Conservation (phyloP, 1,140 invertebrate genomes). For the Matsumurasca onukii region DNA sequence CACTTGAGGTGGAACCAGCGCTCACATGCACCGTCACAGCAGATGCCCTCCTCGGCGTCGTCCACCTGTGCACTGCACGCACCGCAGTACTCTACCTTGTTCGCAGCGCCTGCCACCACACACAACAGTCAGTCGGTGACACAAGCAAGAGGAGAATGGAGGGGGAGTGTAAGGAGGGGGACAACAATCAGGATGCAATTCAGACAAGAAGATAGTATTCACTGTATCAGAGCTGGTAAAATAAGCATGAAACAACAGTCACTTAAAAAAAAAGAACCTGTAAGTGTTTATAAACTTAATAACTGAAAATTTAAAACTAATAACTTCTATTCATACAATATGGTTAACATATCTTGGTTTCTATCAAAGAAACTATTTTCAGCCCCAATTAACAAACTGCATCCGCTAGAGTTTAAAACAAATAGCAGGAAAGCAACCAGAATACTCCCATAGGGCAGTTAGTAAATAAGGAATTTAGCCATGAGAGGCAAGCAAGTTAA, state of each 20-base stretch:
- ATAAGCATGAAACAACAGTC: background rate
- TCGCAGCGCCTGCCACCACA: background rate
- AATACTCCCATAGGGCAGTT: too few relatives aligned
- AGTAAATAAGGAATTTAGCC: too few relatives aligned
- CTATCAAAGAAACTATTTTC: too few relatives aligned
- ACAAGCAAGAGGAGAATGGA: background rate
- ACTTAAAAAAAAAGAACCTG: background rate
- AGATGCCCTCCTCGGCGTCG: conserved; percentile 18
- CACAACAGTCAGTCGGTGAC: background rate
- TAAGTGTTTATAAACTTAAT: too few relatives aligned
- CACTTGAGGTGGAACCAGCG: conserved; percentile 15
- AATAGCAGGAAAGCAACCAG: too few relatives aligned
- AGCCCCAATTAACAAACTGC: too few relatives aligned
- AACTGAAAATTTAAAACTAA: too few relatives aligned
- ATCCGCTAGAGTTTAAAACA: too few relatives aligned
- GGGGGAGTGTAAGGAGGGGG: background rate
- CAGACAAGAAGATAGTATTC: background rate
- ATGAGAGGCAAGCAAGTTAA: too few relatives aligned
- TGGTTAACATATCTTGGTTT: too few relatives aligned
- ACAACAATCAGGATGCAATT: background rate
- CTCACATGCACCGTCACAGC: conserved; percentile 11
- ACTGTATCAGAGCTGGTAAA: background rate
- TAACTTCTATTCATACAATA: too few relatives aligned
- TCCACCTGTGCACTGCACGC: background rate
- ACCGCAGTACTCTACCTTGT: conserved; percentile 14